Evolutionary conservation across 2,888 invertebrate genomes (phyloP), one percentile per base, ranked within the genome.

Genomic region (Apoderus coryli): DNA sequence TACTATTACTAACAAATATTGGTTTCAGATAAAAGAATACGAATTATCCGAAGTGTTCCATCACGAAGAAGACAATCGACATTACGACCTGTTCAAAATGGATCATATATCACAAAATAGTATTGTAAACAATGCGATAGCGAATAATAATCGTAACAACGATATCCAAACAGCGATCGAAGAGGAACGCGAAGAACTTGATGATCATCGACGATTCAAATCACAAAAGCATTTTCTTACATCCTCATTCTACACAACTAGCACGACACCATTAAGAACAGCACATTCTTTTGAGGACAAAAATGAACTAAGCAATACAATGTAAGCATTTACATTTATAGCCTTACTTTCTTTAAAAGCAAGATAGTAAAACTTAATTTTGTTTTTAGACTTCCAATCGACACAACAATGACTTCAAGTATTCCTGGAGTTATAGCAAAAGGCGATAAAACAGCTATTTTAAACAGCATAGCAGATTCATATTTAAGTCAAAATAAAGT

Each of bases 1-100:
- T n/a, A n/a, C n/a, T n/a, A n/a, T n/a, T n/a, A n/a, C n/a, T n/a
- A n/a, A n/a, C n/a, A 19, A 19, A 6, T 6, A 6, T 26, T 26
- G 7, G 10, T 52, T 56, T 30, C 63, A 86, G 85, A 65, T 85
- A 40, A 80, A 79, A 49, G 85, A 86, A 61, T 88, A 86, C 64
- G 84, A 84, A 56, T 62, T 86, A 43, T 78, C 80, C 42, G 84
- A 85, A 61, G 80, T 80, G 40, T 85, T 85, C 59, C 82, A 84
- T 61, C 78, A 77, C 50, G 65, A 69, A 44, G 80, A 80, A 56
- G 82, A 84, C 56, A 80, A 82, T 48, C 66, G 71, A 40, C 67
- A 69, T 53, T 78, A 78, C 60, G 79, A 79, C 53, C 73, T 77
- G 24, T 61, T 79, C 9, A 67, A 69, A 44, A 60, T 72, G 48